phyloP scores from a whole-genome alignment of 1,140 invertebrate species.

The Mamestra configurata region DNA sequence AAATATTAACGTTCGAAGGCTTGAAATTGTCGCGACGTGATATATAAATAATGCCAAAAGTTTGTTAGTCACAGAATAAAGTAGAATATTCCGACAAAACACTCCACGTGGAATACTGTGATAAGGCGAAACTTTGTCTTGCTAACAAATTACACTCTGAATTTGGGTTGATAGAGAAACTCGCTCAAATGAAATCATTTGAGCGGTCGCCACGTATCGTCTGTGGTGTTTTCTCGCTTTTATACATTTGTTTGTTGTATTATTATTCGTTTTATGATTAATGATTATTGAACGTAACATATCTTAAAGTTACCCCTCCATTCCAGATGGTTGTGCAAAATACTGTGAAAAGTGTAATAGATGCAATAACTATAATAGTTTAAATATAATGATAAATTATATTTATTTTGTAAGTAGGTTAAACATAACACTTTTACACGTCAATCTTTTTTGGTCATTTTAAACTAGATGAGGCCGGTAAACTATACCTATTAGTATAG shows the following conservation, averaged over 20 bases:
- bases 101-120: constrained; percentile 85
- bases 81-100: constrained; percentile 83
- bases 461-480: too few relatives aligned
- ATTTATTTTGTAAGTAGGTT: too few relatives aligned
- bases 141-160: constrained; percentile 86
- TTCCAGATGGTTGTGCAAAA: not conserved
- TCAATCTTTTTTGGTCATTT: too few relatives aligned
- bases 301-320: too few relatives aligned
- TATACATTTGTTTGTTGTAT: constrained; percentile 9
- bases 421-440: too few relatives aligned
- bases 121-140: constrained; percentile 85
- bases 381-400: too few relatives aligned
- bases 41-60: constrained; percentile 59
- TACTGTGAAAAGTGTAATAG: not conserved
- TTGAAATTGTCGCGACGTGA: constrained; percentile 12
- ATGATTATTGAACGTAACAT: too few relatives aligned
- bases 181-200: constrained; percentile 85
- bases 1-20: constrained; percentile 20
- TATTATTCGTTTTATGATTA: not conserved
- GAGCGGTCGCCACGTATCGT: constrained; percentile 78
- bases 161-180: constrained; percentile 85
- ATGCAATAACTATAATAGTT: too few relatives aligned
- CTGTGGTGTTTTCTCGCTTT: constrained; percentile 72
- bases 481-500: too few relatives aligned
- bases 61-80: constrained; percentile 71